These are phyloP conservation scores for Nymphicus hollandicus DNA, from an alignment of 2,113 vertebrate genomes.

Conservation along the genomic window DNA sequence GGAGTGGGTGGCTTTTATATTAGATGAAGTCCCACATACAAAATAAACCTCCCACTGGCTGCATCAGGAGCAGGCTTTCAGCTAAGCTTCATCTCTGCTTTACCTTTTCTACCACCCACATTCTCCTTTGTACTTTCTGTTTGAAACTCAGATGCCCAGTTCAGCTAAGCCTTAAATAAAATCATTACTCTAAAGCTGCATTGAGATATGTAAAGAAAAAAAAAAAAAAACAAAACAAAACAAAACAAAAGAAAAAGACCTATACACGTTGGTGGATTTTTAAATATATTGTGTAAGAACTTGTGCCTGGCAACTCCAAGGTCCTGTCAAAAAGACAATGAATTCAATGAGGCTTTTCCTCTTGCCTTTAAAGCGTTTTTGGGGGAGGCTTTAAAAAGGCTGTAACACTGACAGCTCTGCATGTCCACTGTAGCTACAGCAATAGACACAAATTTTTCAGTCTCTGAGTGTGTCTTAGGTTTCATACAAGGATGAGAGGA, in stretches of 20 bases:
- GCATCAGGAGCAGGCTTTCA: background rate
- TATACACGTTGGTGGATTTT: background rate
- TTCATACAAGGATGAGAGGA: background rate
- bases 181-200: background rate
- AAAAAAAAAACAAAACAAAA: background rate
- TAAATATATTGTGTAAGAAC: background rate
- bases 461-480: background rate
- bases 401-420: background rate
- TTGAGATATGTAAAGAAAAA: background rate
- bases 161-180: background rate
- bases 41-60: background rate
- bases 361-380: background rate
- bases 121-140: background rate
- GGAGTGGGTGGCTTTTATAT: constrained; percentile 1
- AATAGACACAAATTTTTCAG: background rate
- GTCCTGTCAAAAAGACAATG: background rate
- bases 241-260: background rate
- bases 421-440: background rate
- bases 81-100: background rate
- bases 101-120: background rate
- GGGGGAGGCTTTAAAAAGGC: background rate
- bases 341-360: background rate
- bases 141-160: background rate
- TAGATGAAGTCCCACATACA: background rate
- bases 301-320: background rate